Conservation (phyloP, 2,888 invertebrate species). For the Unio pictorum region DNA sequence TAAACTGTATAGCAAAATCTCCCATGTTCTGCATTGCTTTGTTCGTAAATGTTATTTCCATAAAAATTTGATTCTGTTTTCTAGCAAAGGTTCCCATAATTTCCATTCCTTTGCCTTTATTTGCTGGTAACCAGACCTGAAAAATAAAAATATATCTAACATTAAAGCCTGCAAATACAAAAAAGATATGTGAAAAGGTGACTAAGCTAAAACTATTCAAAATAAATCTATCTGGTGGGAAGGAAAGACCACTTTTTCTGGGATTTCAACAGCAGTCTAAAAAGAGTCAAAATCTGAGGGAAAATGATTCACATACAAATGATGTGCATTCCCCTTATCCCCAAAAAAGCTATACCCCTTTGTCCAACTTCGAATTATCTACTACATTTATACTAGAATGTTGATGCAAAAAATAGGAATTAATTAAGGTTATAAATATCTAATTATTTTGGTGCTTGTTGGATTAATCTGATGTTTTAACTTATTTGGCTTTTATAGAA, state of each 20-base stretch:
- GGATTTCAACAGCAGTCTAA: neutral
- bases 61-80: conserved; percentile 84
- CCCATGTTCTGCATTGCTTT: conserved; percentile 98
- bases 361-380: no score
- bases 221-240: neutral
- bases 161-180: neutral
- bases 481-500: no score
- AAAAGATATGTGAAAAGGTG: neutral
- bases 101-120: conserved; percentile 92
- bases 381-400: no score
- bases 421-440: no score
- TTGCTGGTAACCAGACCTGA: conserved; percentile 90
- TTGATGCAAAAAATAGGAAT: no score
- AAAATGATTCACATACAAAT: neutral
- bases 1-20: conserved; percentile 97
- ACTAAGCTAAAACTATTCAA: neutral
- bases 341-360: no score
- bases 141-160: conserved; percentile 2
- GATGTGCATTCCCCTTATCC: neutral
- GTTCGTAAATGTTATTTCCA: conserved; percentile 97
- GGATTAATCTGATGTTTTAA: no score
- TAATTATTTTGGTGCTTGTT: no score
- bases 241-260: neutral
- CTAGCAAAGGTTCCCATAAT: conserved; percentile 94
- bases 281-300: neutral